Evolutionary conservation across 2,113 vertebrate species (phyloP).

Genomic region (Narcine bancroftii): DNA sequence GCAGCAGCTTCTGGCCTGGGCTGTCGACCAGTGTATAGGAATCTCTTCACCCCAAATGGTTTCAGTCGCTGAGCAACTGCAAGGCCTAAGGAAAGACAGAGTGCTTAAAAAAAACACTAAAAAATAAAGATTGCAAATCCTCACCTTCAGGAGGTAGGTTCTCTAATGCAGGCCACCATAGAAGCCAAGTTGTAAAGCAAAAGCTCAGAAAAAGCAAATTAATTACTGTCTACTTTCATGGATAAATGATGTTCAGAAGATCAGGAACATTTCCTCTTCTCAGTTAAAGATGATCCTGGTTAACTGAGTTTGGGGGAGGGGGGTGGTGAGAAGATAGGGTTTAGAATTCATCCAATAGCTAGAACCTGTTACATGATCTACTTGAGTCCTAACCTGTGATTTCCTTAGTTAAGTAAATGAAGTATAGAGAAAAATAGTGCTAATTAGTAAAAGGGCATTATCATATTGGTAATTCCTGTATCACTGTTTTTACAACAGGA

Average conservation of each 20-base stretch:
- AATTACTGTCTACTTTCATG: background rate
- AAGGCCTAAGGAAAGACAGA: constrained; percentile 58
- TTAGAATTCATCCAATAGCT: background rate
- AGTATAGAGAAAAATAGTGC: background rate
- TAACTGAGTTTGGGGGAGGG: no score
- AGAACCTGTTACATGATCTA: background rate
- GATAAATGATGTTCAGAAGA: background rate
- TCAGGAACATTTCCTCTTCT: background rate
- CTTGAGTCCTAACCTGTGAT: background rate
- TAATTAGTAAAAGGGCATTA: background rate
- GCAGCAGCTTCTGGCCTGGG: constrained; percentile 56
- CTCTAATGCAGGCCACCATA: background rate
- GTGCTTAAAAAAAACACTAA: constrained; percentile 29
- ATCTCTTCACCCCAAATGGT: constrained; percentile 82
- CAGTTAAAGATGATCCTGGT: background rate
- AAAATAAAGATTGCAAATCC: background rate
- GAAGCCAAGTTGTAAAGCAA: background rate
- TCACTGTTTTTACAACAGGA: background rate
- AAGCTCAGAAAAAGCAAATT: background rate
- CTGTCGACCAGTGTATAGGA: constrained; percentile 72
- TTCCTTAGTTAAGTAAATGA: background rate
- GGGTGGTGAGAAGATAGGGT: background rate
- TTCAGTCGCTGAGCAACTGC: constrained; percentile 80
- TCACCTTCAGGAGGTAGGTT: background rate
- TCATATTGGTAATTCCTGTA: background rate